phyloP scores from a whole-genome alignment of 2,888 invertebrate species.

The Itoplectis maculator region DNA sequence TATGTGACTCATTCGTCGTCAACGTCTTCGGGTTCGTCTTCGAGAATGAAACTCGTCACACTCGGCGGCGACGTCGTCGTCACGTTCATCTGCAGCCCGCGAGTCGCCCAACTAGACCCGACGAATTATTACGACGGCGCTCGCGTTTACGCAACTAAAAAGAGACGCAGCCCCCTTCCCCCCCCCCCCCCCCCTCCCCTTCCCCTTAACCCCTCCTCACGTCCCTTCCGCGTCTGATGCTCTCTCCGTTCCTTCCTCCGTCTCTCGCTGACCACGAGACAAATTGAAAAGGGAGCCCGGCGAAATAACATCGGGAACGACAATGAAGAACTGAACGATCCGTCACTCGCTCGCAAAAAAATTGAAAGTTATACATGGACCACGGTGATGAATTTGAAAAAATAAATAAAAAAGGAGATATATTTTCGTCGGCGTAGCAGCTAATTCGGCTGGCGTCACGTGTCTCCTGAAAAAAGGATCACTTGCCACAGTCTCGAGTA shows the following conservation, averaged over 20 bases:
- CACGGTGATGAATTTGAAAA: too few species aligned
- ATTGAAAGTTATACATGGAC: too few species aligned
- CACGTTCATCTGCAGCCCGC: constrained; percentile 3
- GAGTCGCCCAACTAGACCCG: constrained; percentile 43
- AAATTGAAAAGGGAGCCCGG: constrained; percentile 64
- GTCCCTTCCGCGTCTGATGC: background rate
- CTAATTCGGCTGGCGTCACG: too few species aligned
- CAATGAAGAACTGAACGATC: constrained; percentile 56
- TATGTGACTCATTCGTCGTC: constrained; percentile 77
- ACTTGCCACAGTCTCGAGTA: too few species aligned
- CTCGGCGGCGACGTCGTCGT: background rate
- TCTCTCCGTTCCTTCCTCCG: constrained; percentile 11
- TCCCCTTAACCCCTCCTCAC: background rate
- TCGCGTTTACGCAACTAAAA: constrained; percentile 46
- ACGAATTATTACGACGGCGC: constrained; percentile 56
- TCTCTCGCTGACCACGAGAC: constrained; percentile 55
- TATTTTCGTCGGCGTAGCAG: too few species aligned
- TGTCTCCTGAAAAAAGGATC: background rate
- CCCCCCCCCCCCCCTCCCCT: background rate
- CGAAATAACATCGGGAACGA: constrained; percentile 47
- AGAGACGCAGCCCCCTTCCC: too few species aligned
- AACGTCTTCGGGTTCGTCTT: constrained; percentile 73
- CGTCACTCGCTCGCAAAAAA: constrained; percentile 21
- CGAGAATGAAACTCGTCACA: constrained; percentile 50
- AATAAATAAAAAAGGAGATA: too few species aligned